phyloP scores from a whole-genome alignment of 1,140 invertebrate species.

The Apis cerana region DNA sequence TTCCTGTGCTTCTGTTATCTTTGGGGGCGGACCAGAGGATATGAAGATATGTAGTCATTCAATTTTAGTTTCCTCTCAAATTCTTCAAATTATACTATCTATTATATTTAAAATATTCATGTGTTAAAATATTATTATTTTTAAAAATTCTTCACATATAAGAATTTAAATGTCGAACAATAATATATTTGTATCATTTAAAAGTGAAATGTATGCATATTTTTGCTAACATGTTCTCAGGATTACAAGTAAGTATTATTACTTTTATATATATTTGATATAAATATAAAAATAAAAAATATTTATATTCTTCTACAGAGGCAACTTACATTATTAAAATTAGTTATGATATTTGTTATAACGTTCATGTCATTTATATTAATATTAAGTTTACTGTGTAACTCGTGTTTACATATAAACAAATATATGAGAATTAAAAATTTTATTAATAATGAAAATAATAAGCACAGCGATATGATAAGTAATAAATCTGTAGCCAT shows the following conservation, averaged over 20 bases:
- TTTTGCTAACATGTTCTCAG: slow-evolving; percentile 26
- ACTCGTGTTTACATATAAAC: slow-evolving; percentile 22
- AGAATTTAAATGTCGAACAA: background rate
- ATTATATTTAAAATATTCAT: background rate
- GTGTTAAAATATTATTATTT: background rate
- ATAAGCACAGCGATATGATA: background rate
- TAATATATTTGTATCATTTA: background rate
- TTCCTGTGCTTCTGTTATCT: slow-evolving; percentile 51
- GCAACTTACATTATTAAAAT: slow-evolving; percentile 42
- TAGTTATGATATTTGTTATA: slow-evolving; percentile 14
- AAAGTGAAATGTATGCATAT: slow-evolving; percentile 1
- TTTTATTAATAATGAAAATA: slow-evolving; percentile 4
- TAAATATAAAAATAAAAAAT: background rate
- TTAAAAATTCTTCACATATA: background rate
- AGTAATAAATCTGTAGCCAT: slow-evolving; percentile 9
- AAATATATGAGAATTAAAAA: slow-evolving; percentile 28
- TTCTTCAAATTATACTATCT: background rate
- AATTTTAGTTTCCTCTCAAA: slow-evolving; percentile 8
- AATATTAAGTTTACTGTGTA: slow-evolving; percentile 35
- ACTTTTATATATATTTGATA: background rate
- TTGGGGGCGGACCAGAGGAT: slow-evolving; percentile 45
- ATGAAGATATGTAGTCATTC: slow-evolving; percentile 17
- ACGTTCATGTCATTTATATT: slow-evolving; percentile 49
- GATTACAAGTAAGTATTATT: slow-evolving; percentile 28
- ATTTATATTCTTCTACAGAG: slow-evolving; percentile 31